Evolutionary conservation across 1,140 invertebrate species (phyloP), one percentile per base, ranked within the genome.

Genomic region (Drosophila arawakana): DNA sequence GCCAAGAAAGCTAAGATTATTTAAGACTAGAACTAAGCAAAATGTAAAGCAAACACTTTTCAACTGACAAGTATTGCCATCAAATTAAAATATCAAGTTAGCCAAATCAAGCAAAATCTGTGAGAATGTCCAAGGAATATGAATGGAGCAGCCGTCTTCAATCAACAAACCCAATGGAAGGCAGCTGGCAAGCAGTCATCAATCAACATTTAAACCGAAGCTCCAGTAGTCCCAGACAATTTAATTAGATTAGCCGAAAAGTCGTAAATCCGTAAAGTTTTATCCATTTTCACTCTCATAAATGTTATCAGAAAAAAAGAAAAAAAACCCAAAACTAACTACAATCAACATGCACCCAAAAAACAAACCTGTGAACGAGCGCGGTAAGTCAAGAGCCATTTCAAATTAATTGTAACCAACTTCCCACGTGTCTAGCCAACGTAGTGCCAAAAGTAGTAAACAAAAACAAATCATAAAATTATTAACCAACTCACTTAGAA

Each of bases 1-100:
- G 70, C 54, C 68, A 68, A 79, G 47, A 50, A 68, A 67, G 11
- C 41, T 9, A 41, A 41, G 1, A 67, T 10, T 35, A 68, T 41
- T 18, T 72, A 66, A 68, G 41, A 1, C 7, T 79, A 86, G 52
- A 43, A 13, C 11, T 74, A 81, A 70, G 65, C 47, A 58, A 73
- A 1, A 54, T 88, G 84, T 88, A 88, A 88, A 82, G 84, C 84
- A 88, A 88, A 88, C 84, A 88, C 84, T 88, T 88, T 89, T 84
- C 77, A 68, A 80, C 80, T 89, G 80, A 89, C 66, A 55, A 49
- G 55, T 13, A 41, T 21, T 55, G 2, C 18, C 18, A 18, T 18
- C 54, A 50, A 11, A 66, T n/a, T n/a, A n/a, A n/a, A 18, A 35
- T 37, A 13, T 3, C 25, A 71, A 66, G 15, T 5, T 21, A 63